Base-by-base conservation (phyloP, 2,888 invertebrate genomes). In the Tinea trinotella region DNA sequence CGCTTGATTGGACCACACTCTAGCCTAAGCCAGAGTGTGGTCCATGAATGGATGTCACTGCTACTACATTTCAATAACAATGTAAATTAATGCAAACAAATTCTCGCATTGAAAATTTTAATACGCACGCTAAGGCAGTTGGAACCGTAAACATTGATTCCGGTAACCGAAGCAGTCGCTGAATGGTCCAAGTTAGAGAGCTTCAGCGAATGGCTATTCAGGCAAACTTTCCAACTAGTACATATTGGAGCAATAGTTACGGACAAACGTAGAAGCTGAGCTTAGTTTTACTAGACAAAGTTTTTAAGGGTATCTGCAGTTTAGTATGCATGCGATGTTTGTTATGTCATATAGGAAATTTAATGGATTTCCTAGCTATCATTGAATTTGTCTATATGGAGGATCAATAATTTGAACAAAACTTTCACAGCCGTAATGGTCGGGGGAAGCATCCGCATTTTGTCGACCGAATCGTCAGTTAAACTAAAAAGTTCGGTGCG, bases 241-340 rank as follows among this genome's bases (percentile, higher is more conserved):
- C 50, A 12, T 24, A 50, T 46, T 17, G 50, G 24, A 24, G 13
- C 50, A 50, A 50, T 24, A 19, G 50, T 20, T 24, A 12, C 50
- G 50, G 15, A 50, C 50, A 18, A 15, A 9, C 19, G 48, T 3
- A 20, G n/a, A 48, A 9, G 17, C 40, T 2, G 17, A 13, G 50
- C 24, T 50, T 15, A 50, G 50, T 50, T 50, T 24, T 24, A 15
- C 22, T 24, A 24, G 50, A 24, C 50, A 24, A 50, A 50, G 50
- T 50, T 50, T 50, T 24, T n/a, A 19, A 24, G 50, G 50, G 50
- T 50, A 50, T 50, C 22, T 50, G 13, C 50, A 50, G 24, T 50
- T 50, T 24, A 19, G 24, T 24, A 50, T 50, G 1, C 15, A 17
- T 15, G 17, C 40, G 19, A 9, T 46, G 18, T 46, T 46, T 19